These are phyloP conservation scores for Tonatia bakeri DNA, from an alignment of 2,113 vertebrate species.

Conservation along the genomic window DNA sequence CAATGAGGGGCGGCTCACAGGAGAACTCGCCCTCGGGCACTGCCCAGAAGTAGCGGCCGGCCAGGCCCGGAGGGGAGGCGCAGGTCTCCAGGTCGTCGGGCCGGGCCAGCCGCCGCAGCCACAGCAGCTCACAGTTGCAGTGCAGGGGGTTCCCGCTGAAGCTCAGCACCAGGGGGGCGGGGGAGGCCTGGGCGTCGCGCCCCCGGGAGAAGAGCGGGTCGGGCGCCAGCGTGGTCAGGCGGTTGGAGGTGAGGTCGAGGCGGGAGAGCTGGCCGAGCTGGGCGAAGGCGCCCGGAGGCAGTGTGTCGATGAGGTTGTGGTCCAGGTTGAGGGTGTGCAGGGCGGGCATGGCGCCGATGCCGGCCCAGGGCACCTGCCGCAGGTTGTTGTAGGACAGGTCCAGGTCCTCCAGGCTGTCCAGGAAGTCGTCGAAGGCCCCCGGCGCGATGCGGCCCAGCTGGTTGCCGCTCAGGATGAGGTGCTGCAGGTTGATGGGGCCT, in stretches of 20 bases:
- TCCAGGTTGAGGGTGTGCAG: slow-evolving; percentile 92
- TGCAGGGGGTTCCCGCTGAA: slow-evolving; percentile 93
- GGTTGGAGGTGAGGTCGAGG: slow-evolving; percentile 93
- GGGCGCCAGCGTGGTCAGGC: slow-evolving; percentile 89
- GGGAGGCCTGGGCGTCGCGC: slow-evolving; percentile 87
- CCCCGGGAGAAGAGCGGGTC: slow-evolving; percentile 90
- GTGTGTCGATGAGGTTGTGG: slow-evolving; percentile 91
- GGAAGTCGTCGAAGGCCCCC: slow-evolving; percentile 90
- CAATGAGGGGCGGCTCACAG: slow-evolving; percentile 92
- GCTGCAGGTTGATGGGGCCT: slow-evolving; percentile 90
- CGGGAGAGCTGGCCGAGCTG: slow-evolving; percentile 91
- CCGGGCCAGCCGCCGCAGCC: slow-evolving; percentile 87
- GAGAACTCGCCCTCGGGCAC: slow-evolving; percentile 93
- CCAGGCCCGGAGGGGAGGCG: slow-evolving; percentile 86
- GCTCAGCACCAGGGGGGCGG: slow-evolving; percentile 85
- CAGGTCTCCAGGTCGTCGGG: slow-evolving; percentile 93
- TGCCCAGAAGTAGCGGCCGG: slow-evolving; percentile 92
- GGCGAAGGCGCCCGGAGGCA: slow-evolving; percentile 89
- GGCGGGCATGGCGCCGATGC: slow-evolving; percentile 91
- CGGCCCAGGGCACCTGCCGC: slow-evolving; percentile 89
- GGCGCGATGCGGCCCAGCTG: slow-evolving; percentile 86
- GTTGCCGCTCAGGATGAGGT: slow-evolving; percentile 92
- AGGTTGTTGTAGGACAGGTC: slow-evolving; percentile 95
- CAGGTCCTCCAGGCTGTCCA: slow-evolving; percentile 89
- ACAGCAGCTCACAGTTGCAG: slow-evolving; percentile 93